Evolutionary conservation across 92 coral and sea anemone species (phyloP).

Genomic region (Chrysogorgia sp.): DNA sequence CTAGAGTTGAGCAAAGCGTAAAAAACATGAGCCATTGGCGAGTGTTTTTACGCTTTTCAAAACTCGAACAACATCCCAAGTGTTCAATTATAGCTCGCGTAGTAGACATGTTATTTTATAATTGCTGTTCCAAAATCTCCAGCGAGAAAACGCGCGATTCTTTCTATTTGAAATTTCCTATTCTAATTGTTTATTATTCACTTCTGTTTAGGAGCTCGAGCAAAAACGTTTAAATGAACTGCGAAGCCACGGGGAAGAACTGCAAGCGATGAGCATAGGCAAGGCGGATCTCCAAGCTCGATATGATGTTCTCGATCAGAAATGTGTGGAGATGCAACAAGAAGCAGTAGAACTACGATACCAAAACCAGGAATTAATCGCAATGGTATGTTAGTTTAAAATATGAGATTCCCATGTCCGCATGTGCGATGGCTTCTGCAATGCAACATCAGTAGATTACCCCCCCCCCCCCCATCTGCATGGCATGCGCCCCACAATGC

Average conservation of each 20-base stretch:
- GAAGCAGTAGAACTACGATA: constrained; percentile 77
- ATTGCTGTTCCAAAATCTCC: too few relatives aligned
- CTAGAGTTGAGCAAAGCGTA: too few relatives aligned
- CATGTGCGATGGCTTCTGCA: neutral
- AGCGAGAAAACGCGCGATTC: too few relatives aligned
- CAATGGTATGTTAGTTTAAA: constrained; percentile 52
- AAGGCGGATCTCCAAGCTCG: constrained; percentile 73
- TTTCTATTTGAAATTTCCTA: too few relatives aligned
- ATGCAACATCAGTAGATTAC: neutral
- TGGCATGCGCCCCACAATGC: too few relatives aligned
- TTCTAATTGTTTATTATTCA: neutral
- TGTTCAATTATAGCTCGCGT: too few relatives aligned
- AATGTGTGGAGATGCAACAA: constrained; percentile 71
- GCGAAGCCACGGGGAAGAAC: constrained; percentile 91
- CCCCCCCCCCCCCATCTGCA: too few relatives aligned
- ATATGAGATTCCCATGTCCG: neutral
- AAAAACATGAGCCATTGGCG: too few relatives aligned
- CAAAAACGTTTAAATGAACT: constrained; percentile 81
- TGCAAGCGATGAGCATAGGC: constrained; percentile 69
- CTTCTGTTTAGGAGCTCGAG: constrained; percentile 90
- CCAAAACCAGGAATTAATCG: constrained; percentile 73
- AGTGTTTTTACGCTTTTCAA: too few relatives aligned
- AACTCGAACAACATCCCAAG: too few relatives aligned
- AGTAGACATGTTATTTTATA: too few relatives aligned
- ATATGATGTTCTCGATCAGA: constrained; percentile 79